Evolutionary conservation across 92 coral and sea anemone species (phyloP).

Genomic region (Zoanthus sociatus): DNA sequence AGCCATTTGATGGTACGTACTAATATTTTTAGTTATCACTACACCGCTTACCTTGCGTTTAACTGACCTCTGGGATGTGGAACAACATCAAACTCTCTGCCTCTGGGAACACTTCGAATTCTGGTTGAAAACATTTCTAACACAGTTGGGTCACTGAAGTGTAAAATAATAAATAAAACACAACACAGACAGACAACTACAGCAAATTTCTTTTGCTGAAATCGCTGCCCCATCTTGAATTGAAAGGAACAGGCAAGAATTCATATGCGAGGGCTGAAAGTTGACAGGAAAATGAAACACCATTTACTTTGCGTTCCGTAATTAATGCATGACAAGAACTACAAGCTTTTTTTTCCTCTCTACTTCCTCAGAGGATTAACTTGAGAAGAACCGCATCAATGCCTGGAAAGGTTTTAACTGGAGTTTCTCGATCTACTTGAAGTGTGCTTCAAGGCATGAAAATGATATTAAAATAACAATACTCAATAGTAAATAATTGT

Average conservation of each 20-base stretch:
- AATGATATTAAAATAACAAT: conserved; percentile 24
- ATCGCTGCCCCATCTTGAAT: conserved; percentile 17
- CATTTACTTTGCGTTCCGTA: background rate
- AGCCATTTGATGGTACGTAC: background rate
- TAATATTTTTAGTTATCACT: background rate
- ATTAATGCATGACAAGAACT: background rate
- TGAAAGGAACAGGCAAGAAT: background rate
- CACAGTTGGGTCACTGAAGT: conserved; percentile 29
- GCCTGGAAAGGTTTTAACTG: background rate
- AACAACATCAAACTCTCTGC: background rate
- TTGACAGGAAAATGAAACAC: background rate
- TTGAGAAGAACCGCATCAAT: background rate
- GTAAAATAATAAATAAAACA: conserved; percentile 1
- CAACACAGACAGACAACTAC: conserved; percentile 5
- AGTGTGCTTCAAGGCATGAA: background rate
- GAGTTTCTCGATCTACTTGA: background rate
- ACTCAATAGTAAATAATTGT: too few relatives aligned
- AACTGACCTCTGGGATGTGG: background rate
- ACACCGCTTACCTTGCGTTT: background rate
- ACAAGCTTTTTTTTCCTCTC: background rate
- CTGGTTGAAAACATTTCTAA: background rate
- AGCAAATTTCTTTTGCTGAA: conserved; percentile 17
- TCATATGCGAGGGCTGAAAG: too few relatives aligned
- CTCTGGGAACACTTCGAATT: background rate
- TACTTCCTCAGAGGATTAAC: background rate